A percentile compares a stretch with the other conserved stretches of the same genome.
Evolutionary conservation across 2,113 vertebrate genomes (phyloP).

Genomic region (Ageneiosus marmoratus): DNA sequence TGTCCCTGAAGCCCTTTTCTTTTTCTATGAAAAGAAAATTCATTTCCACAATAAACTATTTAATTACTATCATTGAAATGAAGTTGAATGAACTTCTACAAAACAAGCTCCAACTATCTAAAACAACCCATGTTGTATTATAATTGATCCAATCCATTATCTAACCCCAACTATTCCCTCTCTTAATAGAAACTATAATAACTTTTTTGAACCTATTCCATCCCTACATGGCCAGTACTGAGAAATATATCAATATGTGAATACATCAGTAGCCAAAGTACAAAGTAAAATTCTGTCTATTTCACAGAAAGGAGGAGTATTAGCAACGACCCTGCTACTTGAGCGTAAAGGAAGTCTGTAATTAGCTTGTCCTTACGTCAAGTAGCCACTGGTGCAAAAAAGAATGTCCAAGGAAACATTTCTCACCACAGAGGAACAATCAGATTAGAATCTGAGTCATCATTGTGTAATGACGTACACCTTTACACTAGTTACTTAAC

Average conservation of each 20-base stretch:
- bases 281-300: neutral
- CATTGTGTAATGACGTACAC: neutral
- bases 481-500: neutral
- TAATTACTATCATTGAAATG: neutral
- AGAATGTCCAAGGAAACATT: neutral
- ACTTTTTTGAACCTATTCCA: neutral
- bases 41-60: neutral
- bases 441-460: neutral
- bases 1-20: neutral
- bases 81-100: neutral
- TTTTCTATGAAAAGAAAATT: neutral
- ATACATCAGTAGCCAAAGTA: neutral
- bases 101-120: neutral
- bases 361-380: neutral
- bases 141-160: no score
- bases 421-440: neutral
- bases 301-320: neutral
- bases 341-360: no score
- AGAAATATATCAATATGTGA: neutral
- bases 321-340: neutral
- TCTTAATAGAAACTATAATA: neutral
- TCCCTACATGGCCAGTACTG: neutral
- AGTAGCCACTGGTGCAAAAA: neutral
- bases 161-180: neutral
- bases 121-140: neutral